Evolutionary conservation across 2,888 invertebrate genomes (phyloP).

Genomic region (Gerris lacustris): DNA sequence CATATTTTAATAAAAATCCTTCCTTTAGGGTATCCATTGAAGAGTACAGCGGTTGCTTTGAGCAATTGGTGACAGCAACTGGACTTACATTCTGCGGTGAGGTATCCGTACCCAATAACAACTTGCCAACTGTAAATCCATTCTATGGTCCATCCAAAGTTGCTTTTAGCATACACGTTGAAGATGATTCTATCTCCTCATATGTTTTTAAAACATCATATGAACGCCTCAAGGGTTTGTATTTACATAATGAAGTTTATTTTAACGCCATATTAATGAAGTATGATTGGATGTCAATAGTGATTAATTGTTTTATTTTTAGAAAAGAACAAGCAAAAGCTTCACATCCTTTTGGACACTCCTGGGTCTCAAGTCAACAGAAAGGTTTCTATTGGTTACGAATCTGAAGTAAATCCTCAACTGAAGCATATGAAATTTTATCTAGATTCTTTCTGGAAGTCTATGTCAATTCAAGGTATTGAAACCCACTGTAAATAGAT

Average conservation of each 20-base stretch:
- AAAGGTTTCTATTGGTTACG: constrained; percentile 47
- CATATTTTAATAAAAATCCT: too few relatives aligned
- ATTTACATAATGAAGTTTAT: background rate
- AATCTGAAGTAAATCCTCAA: constrained; percentile 44
- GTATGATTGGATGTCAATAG: too few relatives aligned
- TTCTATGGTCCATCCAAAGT: constrained; percentile 56
- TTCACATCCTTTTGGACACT: constrained; percentile 39
- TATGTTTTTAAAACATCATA: constrained; percentile 49
- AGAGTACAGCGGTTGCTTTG: constrained; percentile 53
- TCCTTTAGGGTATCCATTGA: constrained; percentile 25
- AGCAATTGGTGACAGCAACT: constrained; percentile 52
- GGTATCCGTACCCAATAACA: constrained; percentile 45
- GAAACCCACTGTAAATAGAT: too few relatives aligned
- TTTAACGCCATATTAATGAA: background rate
- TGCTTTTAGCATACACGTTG: constrained; percentile 53
- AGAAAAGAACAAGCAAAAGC: background rate
- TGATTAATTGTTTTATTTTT: background rate
- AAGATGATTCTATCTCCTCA: constrained; percentile 44
- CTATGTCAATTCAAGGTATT: constrained; percentile 44
- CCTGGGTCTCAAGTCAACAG: constrained; percentile 56
- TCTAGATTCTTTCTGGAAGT: constrained; percentile 52
- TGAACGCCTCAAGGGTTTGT: constrained; percentile 34
- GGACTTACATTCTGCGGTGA: constrained; percentile 63
- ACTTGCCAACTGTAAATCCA: constrained; percentile 36
- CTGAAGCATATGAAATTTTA: constrained; percentile 44